Base-by-base conservation (phyloP, 2,888 invertebrate species). In the Aphelenchoides bicaudatus region DNA sequence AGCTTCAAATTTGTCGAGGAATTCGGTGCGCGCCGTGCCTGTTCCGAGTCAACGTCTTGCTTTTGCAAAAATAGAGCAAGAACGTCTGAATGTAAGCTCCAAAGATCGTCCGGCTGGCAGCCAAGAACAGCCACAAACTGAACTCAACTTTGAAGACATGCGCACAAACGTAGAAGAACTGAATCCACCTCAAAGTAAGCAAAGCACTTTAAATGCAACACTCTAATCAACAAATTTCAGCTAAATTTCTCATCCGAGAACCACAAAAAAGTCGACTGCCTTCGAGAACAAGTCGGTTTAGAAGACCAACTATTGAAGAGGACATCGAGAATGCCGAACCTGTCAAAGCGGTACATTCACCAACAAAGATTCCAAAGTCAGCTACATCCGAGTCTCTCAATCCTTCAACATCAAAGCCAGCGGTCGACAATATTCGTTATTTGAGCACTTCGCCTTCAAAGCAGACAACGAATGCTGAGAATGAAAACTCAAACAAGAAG, bases 21-120 rank as follows among this genome's bases (percentile, higher is more conserved):
- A 54, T 16, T 63, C 65, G 34, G 64, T 66, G 27, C 67, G 72
- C 23, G 72, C 78, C 0, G 73, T 77, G 0, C 79, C 79, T 2
- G 79, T 79, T 27, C 79, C 79, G 10, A 71, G 70, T 39, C 79
- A 78, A 56, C 62, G 73, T 21, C 39, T 66, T 13, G 71, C 70
- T 31, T 78, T 65, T 57, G 66, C 71, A 5, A 71, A 70, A 46
- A 76, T 78, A 69, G 79, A 78, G 53, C 31, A 47, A 46, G 70
- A 73, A 49, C 57, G 70, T 6, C 52, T 57, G 30, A 60, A 60
- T 29, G 51, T 39, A 5, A 48, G 27, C 19, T 31, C 48, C 56
- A 21, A 8, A 25, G 39, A 55, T n/a, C 56, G 31, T 16, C 43
- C 43, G 23, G 25, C 25, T 8, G n/a, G n/a, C n/a, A n/a, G n/a